A percentile compares a stretch with the other conserved stretches of the same genome.
Evolutionary conservation across 2,797 vertebrate genomes (phyloP).

Genomic region (Characodon lateralis): DNA sequence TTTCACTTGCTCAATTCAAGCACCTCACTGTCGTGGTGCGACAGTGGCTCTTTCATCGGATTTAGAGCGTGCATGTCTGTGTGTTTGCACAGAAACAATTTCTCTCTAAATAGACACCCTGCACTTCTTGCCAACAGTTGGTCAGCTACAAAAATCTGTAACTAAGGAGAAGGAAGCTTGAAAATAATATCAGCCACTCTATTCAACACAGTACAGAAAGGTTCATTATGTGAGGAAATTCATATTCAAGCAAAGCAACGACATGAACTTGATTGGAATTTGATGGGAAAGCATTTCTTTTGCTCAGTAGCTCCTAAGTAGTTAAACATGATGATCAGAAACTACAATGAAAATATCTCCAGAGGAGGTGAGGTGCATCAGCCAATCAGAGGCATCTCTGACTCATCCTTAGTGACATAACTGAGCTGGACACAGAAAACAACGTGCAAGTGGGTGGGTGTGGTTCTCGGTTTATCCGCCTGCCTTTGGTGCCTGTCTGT

Average conservation of each 20-base stretch:
- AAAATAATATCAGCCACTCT: conserved; percentile 66
- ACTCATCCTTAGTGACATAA: conserved; percentile 75
- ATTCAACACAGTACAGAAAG: conserved; percentile 64
- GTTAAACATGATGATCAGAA: conserved; percentile 33
- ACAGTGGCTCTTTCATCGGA: conserved; percentile 74
- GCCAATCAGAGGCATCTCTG: conserved; percentile 68
- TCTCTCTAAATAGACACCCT: conserved; percentile 75
- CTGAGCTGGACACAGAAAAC: conserved; percentile 55
- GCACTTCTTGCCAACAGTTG: conserved; percentile 75
- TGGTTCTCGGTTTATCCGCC: conserved; percentile 57
- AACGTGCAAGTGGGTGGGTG: conserved; percentile 60
- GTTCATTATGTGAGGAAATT: conserved; percentile 67
- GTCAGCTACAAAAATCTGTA: conserved; percentile 76
- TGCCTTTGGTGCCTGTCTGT: conserved; percentile 63
- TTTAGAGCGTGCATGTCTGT: conserved; percentile 48
- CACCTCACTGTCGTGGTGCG: conserved; percentile 50
- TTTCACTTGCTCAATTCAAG: conserved; percentile 60
- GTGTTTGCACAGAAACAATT: conserved; percentile 69
- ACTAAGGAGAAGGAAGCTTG: conserved; percentile 68
- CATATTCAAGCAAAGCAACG: conserved; percentile 53
- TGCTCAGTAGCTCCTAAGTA: conserved; percentile 7
- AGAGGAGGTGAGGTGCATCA: conserved; percentile 33
- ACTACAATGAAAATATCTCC: conserved; percentile 57
- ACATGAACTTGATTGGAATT: conserved; percentile 18
- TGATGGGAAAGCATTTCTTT: conserved; percentile 23